phyloP scores from a whole-genome alignment of 2,797 vertebrate genomes.

The Notoglanidium macrostoma region DNA sequence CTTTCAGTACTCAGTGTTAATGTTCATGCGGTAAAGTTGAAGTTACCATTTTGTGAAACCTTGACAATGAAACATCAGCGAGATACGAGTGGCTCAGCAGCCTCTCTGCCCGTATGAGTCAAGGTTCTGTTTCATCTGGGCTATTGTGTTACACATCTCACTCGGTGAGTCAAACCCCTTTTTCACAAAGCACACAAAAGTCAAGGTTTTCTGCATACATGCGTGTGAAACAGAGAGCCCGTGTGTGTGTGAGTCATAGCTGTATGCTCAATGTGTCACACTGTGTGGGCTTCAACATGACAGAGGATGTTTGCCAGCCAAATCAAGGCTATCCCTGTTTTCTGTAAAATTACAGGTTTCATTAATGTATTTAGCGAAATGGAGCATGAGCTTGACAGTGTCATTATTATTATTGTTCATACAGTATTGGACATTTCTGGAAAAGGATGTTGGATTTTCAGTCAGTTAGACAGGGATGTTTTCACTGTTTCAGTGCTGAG shows the following conservation, averaged over 20 bases:
- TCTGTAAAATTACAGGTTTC: conserved; percentile 1
- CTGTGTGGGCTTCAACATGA: conserved; percentile 25
- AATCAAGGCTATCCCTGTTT: conserved; percentile 8
- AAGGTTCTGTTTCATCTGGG: conserved; percentile 19
- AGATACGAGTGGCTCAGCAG: not conserved
- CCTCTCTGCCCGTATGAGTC: conserved; percentile 28
- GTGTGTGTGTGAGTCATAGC: conserved; percentile 28
- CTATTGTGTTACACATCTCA: conserved; percentile 42
- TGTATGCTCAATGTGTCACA: conserved; percentile 16
- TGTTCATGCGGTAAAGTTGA: conserved; percentile 8
- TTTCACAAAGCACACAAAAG: conserved; percentile 8
- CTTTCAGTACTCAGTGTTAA: not conserved
- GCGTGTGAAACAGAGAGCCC: not conserved
- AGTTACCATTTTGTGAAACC: conserved; percentile 32
- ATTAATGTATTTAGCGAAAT: not conserved
- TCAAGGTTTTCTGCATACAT: conserved; percentile 10
- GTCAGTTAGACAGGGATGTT: not conserved
- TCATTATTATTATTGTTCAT: not conserved
- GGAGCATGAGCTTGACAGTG: not conserved
- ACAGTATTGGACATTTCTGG: not conserved
- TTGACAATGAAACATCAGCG: conserved; percentile 22
- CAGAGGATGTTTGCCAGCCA: conserved; percentile 16
- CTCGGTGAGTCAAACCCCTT: conserved; percentile 33
- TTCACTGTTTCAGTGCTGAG: not conserved
- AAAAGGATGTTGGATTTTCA: not conserved